Evolutionary conservation across 2,113 vertebrate species (phyloP), one percentile per base, ranked within the genome.

Genomic region (Daboia siamensis): DNA sequence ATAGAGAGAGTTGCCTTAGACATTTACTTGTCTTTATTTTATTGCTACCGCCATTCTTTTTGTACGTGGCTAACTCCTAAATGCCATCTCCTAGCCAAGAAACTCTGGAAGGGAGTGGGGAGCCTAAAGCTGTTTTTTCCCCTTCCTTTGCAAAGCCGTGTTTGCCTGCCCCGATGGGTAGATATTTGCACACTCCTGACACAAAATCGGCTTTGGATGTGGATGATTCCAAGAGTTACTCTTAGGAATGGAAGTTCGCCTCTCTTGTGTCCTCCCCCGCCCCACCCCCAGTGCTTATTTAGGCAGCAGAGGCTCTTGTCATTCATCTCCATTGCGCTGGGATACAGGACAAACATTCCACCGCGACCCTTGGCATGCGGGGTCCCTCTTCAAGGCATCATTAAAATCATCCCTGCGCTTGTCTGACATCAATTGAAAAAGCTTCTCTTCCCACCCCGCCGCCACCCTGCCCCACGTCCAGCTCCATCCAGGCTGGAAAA

Each of bases 281-380:
- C 48, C 44, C 26, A 5, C 23, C 97, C 93, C 93, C 97, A 94
- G 92, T 98, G 98, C 98, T 98, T 98, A 97, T 98, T 99, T 99
- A 99, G 98, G 98, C 98, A 98, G 98, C 98, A 98, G 98, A 98
- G 98, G 97, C 98, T 98, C 98, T 80, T 98, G 98, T 98, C 98
- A 99, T 99, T 99, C 99, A 98, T 15, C 96, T 95, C 96, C 97
- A 97, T 97, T 96, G 97, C 97, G 97, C 98, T 95, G 96, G 98
- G 98, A 98, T 97, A 99, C 98, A 94, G 97, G 96, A 98, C 98
- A 99, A 99, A 99, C 98, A 99, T 95, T 97, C 97, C 97, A 93
- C 97, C 91, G 93, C 97, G 98, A 99, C 98, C 98, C 97, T 98
- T 96, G 97, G 97, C 98, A 94, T 97, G 97, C 97, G 97, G 96